These are phyloP conservation scores for Leptoteleia sp. DNA, from an alignment of 1,140 invertebrate genomes.

Conservation along the genomic window DNA sequence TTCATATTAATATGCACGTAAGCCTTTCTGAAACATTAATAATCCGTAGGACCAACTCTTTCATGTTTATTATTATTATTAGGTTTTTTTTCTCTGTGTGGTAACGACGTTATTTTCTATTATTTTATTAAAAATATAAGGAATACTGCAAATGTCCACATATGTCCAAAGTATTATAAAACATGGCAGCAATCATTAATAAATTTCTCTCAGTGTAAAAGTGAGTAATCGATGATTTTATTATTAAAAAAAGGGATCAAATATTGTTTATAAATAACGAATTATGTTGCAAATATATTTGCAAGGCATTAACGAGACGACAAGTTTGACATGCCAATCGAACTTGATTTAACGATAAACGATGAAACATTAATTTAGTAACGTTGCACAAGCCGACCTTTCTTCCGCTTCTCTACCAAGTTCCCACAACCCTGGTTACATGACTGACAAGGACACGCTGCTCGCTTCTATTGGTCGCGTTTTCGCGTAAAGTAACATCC, in stretches of 20 bases:
- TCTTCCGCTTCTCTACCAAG: conserved; percentile 28
- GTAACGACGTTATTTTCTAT: too few species aligned
- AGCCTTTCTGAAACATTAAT: too few species aligned
- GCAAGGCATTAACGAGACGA: conserved; percentile 6
- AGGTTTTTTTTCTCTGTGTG: too few species aligned
- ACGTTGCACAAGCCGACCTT: conserved; percentile 17
- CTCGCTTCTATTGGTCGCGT: conserved; percentile 29
- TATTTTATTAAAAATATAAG: too few species aligned
- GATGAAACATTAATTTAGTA: conserved; percentile 43
- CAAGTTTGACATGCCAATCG: conserved; percentile 79
- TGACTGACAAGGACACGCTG: conserved; percentile 58
- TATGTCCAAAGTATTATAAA: too few species aligned
- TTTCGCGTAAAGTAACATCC: not conserved
- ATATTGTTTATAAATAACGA: conserved; percentile 14
- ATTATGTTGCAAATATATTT: conserved; percentile 24
- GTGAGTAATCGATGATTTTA: not conserved
- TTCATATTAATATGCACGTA: too few species aligned
- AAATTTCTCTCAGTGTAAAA: too few species aligned
- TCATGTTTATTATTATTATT: too few species aligned
- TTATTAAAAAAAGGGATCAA: not conserved
- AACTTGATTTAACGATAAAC: conserved; percentile 11
- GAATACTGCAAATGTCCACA: too few species aligned
- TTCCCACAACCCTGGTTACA: conserved; percentile 43
- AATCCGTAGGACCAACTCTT: too few species aligned
- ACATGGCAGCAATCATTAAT: too few species aligned